Base-by-base conservation (phyloP, 2,888 invertebrate genomes). In the Diarsia mendica region DNA sequence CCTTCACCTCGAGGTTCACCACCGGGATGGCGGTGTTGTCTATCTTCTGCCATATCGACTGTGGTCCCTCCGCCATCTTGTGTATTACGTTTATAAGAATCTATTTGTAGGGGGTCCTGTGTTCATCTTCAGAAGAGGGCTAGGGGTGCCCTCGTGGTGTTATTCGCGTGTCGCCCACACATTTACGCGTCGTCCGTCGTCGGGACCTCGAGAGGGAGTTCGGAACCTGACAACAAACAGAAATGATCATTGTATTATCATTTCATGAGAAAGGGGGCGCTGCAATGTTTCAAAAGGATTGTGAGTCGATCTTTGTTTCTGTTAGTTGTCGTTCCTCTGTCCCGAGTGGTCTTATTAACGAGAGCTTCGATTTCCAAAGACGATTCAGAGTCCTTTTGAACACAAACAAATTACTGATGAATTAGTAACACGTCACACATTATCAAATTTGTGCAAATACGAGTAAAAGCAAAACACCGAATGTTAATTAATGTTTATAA, bases 1-100 rank as follows among this genome's bases (percentile, higher is more conserved):
- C 98, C 81, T 97, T 97, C 91, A 98, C 97, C 95, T 99, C 98
- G 95, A 99, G 97, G 94, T 99, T 98, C 89, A 99, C 97, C 86
- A 99, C 96, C 65, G 99, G 99, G 92, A 99, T 98, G 91, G 97
- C 97, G 88, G 98, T 96, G 95, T 97, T 97, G 95, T 97, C 97
- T 90, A 97, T 95, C 88, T 94, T 95, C 92, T 96, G 94, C 97
- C 97, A 97, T 94, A 96, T 93, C 60, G 96, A 87, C 87, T 94
- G 94, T 85, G 96, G 95, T 89, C 93, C 96, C 86, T 97, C 96
- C 87, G 96, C 96, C 95, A 96, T 96, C 84, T 94, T 96, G 85
- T 85, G 81, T 79, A 81, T 83, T 76, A 79, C 81, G 78, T 82
- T 70, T 82, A 70, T 67, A 78, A 76, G 78, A 87, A 85, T 91